Evolutionary conservation across 1,140 invertebrate genomes (phyloP).

Genomic region (Andrena cerasifolii): DNA sequence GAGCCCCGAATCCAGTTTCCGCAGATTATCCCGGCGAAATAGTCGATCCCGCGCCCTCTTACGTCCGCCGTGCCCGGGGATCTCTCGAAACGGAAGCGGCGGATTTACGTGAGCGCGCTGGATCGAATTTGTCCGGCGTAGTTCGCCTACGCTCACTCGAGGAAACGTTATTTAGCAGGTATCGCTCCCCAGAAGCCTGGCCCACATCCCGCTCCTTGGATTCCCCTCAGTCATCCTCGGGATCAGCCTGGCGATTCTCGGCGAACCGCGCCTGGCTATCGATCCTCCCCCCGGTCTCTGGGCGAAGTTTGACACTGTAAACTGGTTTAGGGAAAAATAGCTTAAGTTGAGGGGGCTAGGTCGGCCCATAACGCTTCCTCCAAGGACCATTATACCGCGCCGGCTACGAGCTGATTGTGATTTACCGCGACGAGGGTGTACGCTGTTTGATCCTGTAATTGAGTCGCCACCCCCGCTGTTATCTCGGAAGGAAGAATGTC

Average conservation of each 20-base stretch:
- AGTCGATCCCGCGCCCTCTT: constrained; percentile 38
- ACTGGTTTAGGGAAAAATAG: constrained; percentile 79
- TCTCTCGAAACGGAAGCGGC: constrained; percentile 49
- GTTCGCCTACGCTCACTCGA: constrained; percentile 14
- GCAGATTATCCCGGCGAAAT: constrained; percentile 54
- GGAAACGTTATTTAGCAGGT: constrained; percentile 48
- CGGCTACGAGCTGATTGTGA: constrained; percentile 66
- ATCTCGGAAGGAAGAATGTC: not conserved
- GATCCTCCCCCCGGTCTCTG: constrained; percentile 58
- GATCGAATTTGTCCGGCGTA: constrained; percentile 53
- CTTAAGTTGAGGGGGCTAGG: constrained; percentile 74
- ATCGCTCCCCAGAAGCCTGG: constrained; percentile 24
- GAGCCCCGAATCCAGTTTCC: constrained; percentile 46
- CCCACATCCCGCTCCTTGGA: not conserved
- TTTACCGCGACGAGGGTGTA: constrained; percentile 69
- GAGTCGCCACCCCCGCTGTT: constrained; percentile 55
- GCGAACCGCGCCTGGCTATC: constrained; percentile 53
- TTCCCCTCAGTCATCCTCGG: constrained; percentile 22
- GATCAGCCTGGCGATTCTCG: constrained; percentile 41
- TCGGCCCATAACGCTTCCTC: constrained; percentile 59
- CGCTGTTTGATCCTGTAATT: constrained; percentile 76
- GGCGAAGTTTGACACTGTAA: constrained; percentile 77
- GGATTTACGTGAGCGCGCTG: constrained; percentile 51
- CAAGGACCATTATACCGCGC: constrained; percentile 40
- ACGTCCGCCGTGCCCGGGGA: constrained; percentile 19